Evolutionary conservation across 2,113 vertebrate species (phyloP), one percentile per base, ranked within the genome.

Genomic region (Perognathus longimembris): DNA sequence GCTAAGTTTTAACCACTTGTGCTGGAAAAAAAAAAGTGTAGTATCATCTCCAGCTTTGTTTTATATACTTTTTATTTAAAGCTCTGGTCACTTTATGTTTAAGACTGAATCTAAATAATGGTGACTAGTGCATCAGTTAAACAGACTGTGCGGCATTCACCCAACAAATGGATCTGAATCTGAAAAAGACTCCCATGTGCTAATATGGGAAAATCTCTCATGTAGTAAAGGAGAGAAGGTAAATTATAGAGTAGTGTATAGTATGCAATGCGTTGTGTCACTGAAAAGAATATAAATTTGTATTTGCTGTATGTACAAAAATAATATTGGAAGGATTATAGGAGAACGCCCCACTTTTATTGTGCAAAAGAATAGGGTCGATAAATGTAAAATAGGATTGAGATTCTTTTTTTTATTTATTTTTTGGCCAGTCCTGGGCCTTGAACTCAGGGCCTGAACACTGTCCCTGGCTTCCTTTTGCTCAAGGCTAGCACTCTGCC

Each of bases 31-130:
- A 18, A 54, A 54, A 54, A 17, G 15, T 54, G 17, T 17, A 54
- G 15, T 54, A 54, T 54, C 4, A 54, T 59, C 63, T 81, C 93
- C 88, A 90, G 57, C 81, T 78, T 66, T 36, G 24, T 71, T 84
- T 84, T 66, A 90, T 42, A 69, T 15, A 82, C 30, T 71, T 74
- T 70, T 30, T 93, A 21, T 89, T 83, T 91, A 61, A 84, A 91
- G 66, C 63, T 89, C 32, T 30, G 28, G 7, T 40, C 54, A 67
- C 21, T 32, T 73, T 77, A 17, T 59, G 4, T 77, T 80, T 71
- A 57, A 75, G 50, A 81, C 40, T 34, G 36, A 90, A n/a, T 20
- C 21, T 15, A 75, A 89, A 89, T 83, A 79, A 54, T 40, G 54
- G 22, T 38, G 11, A 61, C 57, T 67, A 91, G 24, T 3, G 28